Percentiles rank a stretch among this genome's conserved stretches.
These are phyloP conservation scores for Epinephelus malabaricus DNA, from an alignment of 2,797 vertebrate species.

Conservation along the genomic window DNA sequence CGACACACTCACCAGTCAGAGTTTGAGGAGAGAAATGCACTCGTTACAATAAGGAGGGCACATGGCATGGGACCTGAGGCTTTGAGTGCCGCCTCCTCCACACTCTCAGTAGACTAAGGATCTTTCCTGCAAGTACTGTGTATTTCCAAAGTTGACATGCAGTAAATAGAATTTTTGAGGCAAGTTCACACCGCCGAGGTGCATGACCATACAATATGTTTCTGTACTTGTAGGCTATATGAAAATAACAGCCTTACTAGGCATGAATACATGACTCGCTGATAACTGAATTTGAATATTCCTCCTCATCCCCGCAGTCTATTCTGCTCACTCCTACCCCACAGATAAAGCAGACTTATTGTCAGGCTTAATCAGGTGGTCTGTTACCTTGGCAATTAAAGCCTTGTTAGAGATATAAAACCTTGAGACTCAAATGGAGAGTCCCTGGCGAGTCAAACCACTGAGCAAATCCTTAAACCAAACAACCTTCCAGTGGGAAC, in stretches of 20 bases:
- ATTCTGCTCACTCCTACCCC: slow-evolving; percentile 37
- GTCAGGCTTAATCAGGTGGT: slow-evolving; percentile 83
- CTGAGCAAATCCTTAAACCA: slow-evolving; percentile 92
- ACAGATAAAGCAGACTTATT: slow-evolving; percentile 73
- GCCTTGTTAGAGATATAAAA: slow-evolving; percentile 92
- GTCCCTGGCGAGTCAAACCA: slow-evolving; percentile 91
- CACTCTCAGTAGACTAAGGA: slow-evolving; percentile 74
- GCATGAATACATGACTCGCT: slow-evolving; percentile 22
- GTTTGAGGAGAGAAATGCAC: slow-evolving; percentile 87
- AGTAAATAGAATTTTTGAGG: slow-evolving; percentile 77
- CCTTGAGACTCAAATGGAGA: slow-evolving; percentile 91
- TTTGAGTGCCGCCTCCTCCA: slow-evolving; percentile 82
- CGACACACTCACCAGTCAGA: slow-evolving; percentile 79
- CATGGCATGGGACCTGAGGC: slow-evolving; percentile 86
- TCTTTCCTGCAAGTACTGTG: slow-evolving; percentile 76
- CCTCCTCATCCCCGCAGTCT: slow-evolving; percentile 41
- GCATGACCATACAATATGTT: slow-evolving; percentile 37
- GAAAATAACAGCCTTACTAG: slow-evolving; percentile 36
- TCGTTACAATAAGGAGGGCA: slow-evolving; percentile 89
- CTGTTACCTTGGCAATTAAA: slow-evolving; percentile 86
- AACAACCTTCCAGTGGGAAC: slow-evolving; percentile 91
- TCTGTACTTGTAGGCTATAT: slow-evolving; percentile 8
- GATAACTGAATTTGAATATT: slow-evolving; percentile 55
- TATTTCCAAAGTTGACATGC: slow-evolving; percentile 69
- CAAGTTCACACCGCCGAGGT: slow-evolving; percentile 46